phyloP scores from a whole-genome alignment of 1,140 invertebrate species.

The Drosophila sp. region DNA sequence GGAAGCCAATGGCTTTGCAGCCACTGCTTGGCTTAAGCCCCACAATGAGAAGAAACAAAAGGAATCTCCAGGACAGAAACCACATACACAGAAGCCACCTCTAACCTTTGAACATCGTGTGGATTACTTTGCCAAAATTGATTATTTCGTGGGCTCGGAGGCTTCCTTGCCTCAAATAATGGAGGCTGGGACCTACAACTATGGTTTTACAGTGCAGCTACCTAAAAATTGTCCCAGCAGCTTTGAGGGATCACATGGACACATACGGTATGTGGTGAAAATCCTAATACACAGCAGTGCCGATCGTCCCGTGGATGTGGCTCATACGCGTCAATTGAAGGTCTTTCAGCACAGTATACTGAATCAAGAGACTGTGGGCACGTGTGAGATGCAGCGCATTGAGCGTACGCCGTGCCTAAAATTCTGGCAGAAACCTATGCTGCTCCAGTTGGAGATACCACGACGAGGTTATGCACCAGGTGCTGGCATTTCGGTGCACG shows the following conservation, averaged over 20 bases:
- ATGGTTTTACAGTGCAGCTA: slow-evolving; percentile 85
- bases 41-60: slow-evolving; percentile 45
- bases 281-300: slow-evolving; percentile 86
- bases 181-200: slow-evolving; percentile 84
- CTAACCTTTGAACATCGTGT: slow-evolving; percentile 55
- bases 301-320: slow-evolving; percentile 86
- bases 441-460: slow-evolving; percentile 63
- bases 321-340: slow-evolving; percentile 87
- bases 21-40: slow-evolving; percentile 53
- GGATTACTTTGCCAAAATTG: slow-evolving; percentile 73
- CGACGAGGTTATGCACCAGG: slow-evolving; percentile 65
- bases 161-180: slow-evolving; percentile 54
- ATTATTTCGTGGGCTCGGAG: slow-evolving; percentile 78
- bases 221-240: slow-evolving; percentile 87
- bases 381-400: slow-evolving; percentile 29
- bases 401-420: slow-evolving; percentile 49
- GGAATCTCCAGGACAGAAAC: slow-evolving; percentile 17
- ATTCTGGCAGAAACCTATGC: slow-evolving; percentile 65
- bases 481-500: slow-evolving; percentile 61
- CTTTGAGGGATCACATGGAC: slow-evolving; percentile 88
- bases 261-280: slow-evolving; percentile 88
- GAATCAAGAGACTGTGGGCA: slow-evolving; percentile 68
- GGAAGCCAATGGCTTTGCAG: slow-evolving; percentile 65
- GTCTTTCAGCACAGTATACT: slow-evolving; percentile 86
- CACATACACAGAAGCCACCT: slow-evolving; percentile 14